Evolutionary conservation across 2,113 vertebrate species (phyloP), one percentile per base, ranked within the genome.

Genomic region (Thermophis baileyi): DNA sequence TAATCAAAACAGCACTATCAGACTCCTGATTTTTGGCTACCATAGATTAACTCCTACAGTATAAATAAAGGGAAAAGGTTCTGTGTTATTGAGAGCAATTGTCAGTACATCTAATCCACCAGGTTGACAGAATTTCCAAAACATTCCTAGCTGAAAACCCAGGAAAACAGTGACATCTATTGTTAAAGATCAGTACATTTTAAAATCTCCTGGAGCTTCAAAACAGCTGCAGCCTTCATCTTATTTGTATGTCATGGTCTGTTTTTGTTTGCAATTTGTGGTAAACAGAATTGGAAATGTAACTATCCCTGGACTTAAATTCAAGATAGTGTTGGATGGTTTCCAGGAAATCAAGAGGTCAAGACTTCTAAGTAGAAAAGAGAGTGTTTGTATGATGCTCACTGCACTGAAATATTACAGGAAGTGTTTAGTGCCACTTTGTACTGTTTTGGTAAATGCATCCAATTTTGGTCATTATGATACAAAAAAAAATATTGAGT

Each of bases 91-190:
- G 24, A 30, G 25, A 2, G n/a, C 89, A 50, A 35, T 8, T 35
- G 49, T 85, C 50, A 30, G 51, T n/a, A 27, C 63, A 44, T 0
- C 49, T 30, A 6, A 44, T 12, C 24, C 24, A n/a, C 10, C 10
- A 8, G 2, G 25, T 89, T 50, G 18, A 0, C 1, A 3, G 50
- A 24, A 46, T 35, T 49, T 86, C 74, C 22, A 22, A 57, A 57
- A 44, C 20, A 50, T 30, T 44, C 22, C 92, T 35, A 51, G 89
- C 47, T 93, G 74, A 90, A 93, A 81, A 60, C 50, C 22, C 88
- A 87, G 92, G 92, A 90, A 90, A 93, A 93, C 54, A 90, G 92
- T 90, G 92, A 93, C 92, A 93, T 93, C 92, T 93, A 87, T 93
- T 93, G 92, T 87, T 87, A 87, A 90, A 93, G 25, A 50, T 16